Evolutionary conservation across 2,113 vertebrate genomes (phyloP).

Genomic region (Actenoides lindsayi): DNA sequence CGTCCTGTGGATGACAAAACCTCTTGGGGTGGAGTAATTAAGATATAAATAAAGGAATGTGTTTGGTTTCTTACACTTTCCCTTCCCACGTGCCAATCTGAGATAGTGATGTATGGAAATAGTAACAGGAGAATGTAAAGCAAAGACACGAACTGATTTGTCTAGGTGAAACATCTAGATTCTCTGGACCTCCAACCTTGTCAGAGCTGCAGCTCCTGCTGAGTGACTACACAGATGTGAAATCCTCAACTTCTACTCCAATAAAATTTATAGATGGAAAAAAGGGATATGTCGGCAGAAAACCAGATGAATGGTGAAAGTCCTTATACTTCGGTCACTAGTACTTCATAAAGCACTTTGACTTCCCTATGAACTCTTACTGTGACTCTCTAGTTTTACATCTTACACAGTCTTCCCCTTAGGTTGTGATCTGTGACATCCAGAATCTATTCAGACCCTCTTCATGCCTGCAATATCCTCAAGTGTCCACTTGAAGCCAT

Average conservation of each 20-base stretch:
- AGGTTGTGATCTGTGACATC: not conserved
- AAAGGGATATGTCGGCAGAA: not conserved
- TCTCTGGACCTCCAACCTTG: not conserved
- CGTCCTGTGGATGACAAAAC: not conserved
- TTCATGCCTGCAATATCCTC: not conserved
- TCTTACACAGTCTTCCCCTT: not conserved
- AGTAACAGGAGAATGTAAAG: not conserved
- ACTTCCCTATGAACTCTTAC: not conserved
- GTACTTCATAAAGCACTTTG: slow-evolving; percentile 25
- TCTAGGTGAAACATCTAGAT: slow-evolving; percentile 15
- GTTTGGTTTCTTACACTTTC: not conserved
- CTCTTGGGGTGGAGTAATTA: not conserved
- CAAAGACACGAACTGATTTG: not conserved
- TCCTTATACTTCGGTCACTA: not conserved
- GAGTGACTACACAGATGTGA: slow-evolving; percentile 26
- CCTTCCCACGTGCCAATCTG: not conserved
- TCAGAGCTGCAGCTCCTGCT: slow-evolving; percentile 22
- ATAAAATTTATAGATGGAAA: slow-evolving; percentile 46
- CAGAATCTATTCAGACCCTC: not conserved
- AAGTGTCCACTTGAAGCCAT: not conserved
- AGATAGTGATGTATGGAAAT: not conserved
- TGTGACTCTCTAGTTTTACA: not conserved
- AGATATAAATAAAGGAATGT: not conserved
- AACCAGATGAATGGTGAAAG: slow-evolving; percentile 7
- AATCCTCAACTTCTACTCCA: not conserved